Evolutionary conservation across 2,888 invertebrate genomes (phyloP), one percentile per base, ranked within the genome.

Genomic region (Tuberolachnus salignus): DNA sequence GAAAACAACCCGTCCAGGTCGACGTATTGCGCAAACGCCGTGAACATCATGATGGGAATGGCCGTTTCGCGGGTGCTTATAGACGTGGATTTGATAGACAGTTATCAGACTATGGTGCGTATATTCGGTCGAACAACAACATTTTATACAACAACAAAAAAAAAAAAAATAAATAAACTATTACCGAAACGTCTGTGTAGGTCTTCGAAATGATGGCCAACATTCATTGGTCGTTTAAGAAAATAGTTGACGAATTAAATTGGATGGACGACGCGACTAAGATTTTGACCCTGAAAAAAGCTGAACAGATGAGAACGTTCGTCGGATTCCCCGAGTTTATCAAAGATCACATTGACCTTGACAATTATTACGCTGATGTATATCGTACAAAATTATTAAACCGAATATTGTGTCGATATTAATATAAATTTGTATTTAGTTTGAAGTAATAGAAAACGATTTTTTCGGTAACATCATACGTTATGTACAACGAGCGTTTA

Each of bases 281-380:
- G 81, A 86, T 86, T 61, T 89, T 89, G 82, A 93, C 94, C 0
- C 88, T 88, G 73, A 86, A 87, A 83, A 93, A 93, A 85, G 88
- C 90, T 66, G 86, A 88, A 82, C 90, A 91, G 19, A 93, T 93
- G 86, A 87, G 90, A 82, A 90, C 91, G 84, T 91, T 91, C 84
- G 92, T 94, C 70, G 94, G 94, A 26, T 94, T 92, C 86, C 94
- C 94, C 21, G 90, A 92, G 81, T 94, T 93, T 90, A 90, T 93
- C 83, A 88, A 90, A 75, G 89, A 92, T 71, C 85, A 87, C 0
- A 86, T 88, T 4, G 88, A 90, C 82, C 86, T 95, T 53, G 91
- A 94, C 84, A 87, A 88, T 26, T 91, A 91, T 85, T 93, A 94
- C 84, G 87, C 89, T 82, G 89, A 89, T 82, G 92, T 92, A 53